phyloP scores from a whole-genome alignment of 1,140 invertebrate genomes.

The Aphaenogaster rudis region DNA sequence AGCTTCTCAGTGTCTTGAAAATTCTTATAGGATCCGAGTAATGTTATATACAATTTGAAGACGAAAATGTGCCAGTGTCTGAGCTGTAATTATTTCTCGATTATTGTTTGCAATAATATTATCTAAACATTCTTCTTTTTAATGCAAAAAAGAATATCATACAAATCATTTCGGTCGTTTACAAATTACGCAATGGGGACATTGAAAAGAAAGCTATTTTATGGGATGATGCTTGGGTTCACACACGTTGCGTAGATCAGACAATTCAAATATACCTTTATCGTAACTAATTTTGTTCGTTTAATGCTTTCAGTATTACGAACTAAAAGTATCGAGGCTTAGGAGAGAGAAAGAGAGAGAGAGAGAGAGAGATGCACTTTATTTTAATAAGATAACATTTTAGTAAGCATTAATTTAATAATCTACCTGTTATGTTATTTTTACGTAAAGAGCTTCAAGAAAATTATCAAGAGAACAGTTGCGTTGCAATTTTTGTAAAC shows the following conservation, averaged over 20 bases:
- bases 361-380: neutral
- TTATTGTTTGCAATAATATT: slow-evolving; percentile 58
- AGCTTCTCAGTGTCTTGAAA: slow-evolving; percentile 62
- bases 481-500: slow-evolving; percentile 41
- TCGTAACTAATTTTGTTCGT: slow-evolving; percentile 25
- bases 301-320: slow-evolving; percentile 54
- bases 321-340: slow-evolving; percentile 50
- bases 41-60: slow-evolving; percentile 63
- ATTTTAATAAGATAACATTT: slow-evolving; percentile 47
- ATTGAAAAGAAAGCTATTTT: slow-evolving; percentile 22
- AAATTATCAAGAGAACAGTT: slow-evolving; percentile 10
- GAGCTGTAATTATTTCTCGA: slow-evolving; percentile 66
- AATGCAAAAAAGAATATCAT: slow-evolving; percentile 26
- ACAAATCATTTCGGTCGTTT: slow-evolving; percentile 64
- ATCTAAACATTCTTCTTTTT: slow-evolving; percentile 46
- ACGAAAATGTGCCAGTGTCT: slow-evolving; percentile 74
- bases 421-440: slow-evolving; percentile 31
- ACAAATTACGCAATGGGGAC: slow-evolving; percentile 75
- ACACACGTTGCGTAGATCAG: slow-evolving; percentile 21
- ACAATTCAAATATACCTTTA: slow-evolving; percentile 17
- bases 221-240: neutral
- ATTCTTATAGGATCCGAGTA: slow-evolving; percentile 67
- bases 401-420: slow-evolving; percentile 39
- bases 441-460: slow-evolving; percentile 25
- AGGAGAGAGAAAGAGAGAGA: neutral